Base-by-base conservation (phyloP, 2,113 vertebrate species). In the Emydocephalus ijimae region DNA sequence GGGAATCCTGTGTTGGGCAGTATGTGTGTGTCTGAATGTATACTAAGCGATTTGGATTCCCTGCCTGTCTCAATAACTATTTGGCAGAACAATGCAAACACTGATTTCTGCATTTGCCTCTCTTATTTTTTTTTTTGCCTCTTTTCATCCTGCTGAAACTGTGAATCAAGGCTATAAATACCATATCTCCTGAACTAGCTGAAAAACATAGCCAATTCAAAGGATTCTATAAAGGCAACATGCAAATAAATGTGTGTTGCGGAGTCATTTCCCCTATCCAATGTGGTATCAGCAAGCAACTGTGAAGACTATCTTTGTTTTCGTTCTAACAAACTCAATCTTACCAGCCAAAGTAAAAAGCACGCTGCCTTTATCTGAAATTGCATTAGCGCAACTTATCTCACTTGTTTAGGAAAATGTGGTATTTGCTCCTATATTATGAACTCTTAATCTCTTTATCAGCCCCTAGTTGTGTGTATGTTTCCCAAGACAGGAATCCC, bases 371-470 rank as follows among this genome's bases (percentile, higher is more conserved):
- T 88, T 94, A 93, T 0, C 23, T 34, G 91, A 95, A 94, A 24
- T 18, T 0, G 81, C 54, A 93, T 54, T 0, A 0, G 24, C 20
- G 11, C 85, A 87, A 89, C 45, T 43, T 21, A 5, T 24, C 12
- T 88, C 89, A 61, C 48, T 89, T 89, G 59, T 91, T 85, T 94
- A 92, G 59, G 91, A 89, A 90, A 94, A 87, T 90, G 48, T 61
- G 90, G 20, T 90, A 93, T 89, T 89, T 95, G 95, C 94, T 95
- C 90, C 29, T 92, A 89, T 59, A 45, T 69, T 43, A 24, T 56
- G 94, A 95, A 94, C 91, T 95, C 93, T 93, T 94, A 59, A 39
- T 87, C 61, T 93, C 96, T 95, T 95, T 94, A 94, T 94, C 90
- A 94, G 93, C 94, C 95, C 45, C 45, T 23, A 74, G 50, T 90